Evolutionary conservation across 2,888 invertebrate genomes (phyloP).

Genomic region (Andricus curvator): DNA sequence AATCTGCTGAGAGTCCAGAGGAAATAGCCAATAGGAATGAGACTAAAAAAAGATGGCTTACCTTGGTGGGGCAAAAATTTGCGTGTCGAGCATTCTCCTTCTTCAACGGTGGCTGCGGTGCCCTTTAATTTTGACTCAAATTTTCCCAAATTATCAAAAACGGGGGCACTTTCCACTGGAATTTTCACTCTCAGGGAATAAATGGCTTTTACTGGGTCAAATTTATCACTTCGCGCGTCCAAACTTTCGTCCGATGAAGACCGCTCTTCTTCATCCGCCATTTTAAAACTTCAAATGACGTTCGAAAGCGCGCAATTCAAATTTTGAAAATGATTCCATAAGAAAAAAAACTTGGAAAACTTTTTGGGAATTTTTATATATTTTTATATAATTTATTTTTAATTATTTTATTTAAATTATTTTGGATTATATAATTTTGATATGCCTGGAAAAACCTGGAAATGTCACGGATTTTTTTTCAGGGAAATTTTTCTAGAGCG

Average conservation of each 20-base stretch:
- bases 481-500: too few species aligned
- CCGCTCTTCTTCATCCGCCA: constrained; percentile 65
- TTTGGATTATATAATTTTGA: too few species aligned
- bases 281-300: constrained; percentile 48
- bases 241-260: constrained; percentile 78
- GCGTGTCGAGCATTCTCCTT: constrained; percentile 44
- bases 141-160: constrained; percentile 85
- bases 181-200: constrained; percentile 81
- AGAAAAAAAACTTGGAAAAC: too few species aligned
- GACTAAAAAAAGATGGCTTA: constrained; percentile 43
- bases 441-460: too few species aligned
- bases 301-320: too few species aligned
- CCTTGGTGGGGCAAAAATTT: constrained; percentile 41
- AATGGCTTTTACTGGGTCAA: constrained; percentile 86
- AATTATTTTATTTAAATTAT: too few species aligned
- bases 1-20: neutral
- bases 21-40: neutral
- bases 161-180: constrained; percentile 81
- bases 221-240: constrained; percentile 81
- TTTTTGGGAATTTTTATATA: too few species aligned
- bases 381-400: too few species aligned
- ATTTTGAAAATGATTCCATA: too few species aligned
- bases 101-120: constrained; percentile 64
- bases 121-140: constrained; percentile 79
- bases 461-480: too few species aligned